Base-by-base conservation (phyloP, 2,888 invertebrate species). In the Eristalis arbustorum region DNA sequence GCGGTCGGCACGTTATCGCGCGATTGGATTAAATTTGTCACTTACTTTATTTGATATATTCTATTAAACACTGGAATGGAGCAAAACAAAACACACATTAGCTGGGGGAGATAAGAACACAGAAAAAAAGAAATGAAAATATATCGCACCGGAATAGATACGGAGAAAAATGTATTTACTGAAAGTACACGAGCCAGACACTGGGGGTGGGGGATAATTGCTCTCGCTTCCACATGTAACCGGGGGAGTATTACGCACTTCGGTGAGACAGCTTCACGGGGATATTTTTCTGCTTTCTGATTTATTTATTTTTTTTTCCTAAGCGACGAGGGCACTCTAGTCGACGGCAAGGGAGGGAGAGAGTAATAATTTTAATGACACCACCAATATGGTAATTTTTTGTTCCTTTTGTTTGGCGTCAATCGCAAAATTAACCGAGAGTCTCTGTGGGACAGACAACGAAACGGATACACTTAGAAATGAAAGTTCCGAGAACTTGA, bases 21-120 rank as follows among this genome's bases (percentile, higher is more conserved):
- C 28, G 28, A 64, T n/a, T 23, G 74, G 74, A 79, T 61, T 78
- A 59, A 66, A 57, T 64, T 49, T 59, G 22, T 31, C 63, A 49
- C 49, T 75, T 75, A 28, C 57, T 63, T 82, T 82, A 62, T 68
- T 62, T 71, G 40, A n/a, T 64, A 42, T 72, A 49, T 34, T 23
- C 34, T 34, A 72, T 67, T 23, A 68, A 80, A 73, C 74, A 80
- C 80, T 80, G 40, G 22, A 74, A 75, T 49, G 49, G 40, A n/a
- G 18, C 57, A 23, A 68, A 59, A 18, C 13, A 11, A 62, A 59
- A 25, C 40, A 71, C 34, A 67, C 76, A 71, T 67, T 23, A 62
- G 62, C 23, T 18, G 8, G 3, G n/a, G 28, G 71, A 42, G 31
- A 49, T 34, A 22, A n/a, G n/a, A n/a, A 61, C 62, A 56, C 68